Evolutionary conservation across 2,888 invertebrate genomes (phyloP).

Genomic region (Pemphredon lugubris): DNA sequence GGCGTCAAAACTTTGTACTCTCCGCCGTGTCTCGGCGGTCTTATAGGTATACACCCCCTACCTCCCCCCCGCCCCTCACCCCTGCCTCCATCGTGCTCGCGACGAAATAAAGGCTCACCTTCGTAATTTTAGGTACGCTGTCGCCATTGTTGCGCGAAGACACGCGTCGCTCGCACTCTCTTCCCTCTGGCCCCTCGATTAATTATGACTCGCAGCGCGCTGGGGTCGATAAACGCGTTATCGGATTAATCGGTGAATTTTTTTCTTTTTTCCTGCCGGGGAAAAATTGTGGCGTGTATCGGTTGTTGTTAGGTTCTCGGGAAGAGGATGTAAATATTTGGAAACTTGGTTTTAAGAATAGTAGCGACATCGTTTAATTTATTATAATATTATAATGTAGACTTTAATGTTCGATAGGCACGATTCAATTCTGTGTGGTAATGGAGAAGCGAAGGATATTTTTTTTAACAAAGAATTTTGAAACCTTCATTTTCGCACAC

Average conservation of each 20-base stretch:
- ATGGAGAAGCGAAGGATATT: too few species aligned
- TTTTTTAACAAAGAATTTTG: too few species aligned
- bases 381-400: too few species aligned
- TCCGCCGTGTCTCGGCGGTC: constrained; percentile 69
- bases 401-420: too few species aligned
- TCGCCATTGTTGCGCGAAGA: constrained; percentile 22
- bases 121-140: constrained; percentile 67
- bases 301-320: too few species aligned
- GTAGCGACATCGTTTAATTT: too few species aligned
- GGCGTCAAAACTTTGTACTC: constrained; percentile 79
- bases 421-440: too few species aligned
- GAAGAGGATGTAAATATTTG: too few species aligned
- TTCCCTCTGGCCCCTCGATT: not conserved
- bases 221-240: not conserved
- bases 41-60: constrained; percentile 51
- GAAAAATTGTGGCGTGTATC: too few species aligned
- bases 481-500: too few species aligned
- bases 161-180: constrained; percentile 1
- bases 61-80: not conserved
- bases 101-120: constrained; percentile 70
- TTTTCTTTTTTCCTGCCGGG: too few species aligned
- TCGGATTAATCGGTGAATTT: not conserved
- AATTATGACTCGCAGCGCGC: not conserved
- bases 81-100: constrained; percentile 33
- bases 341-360: too few species aligned